A percentile compares a stretch with the other conserved stretches of the same genome.
Evolutionary conservation across 2,797 vertebrate genomes (phyloP).

Genomic region (Enteromius radiatus): DNA sequence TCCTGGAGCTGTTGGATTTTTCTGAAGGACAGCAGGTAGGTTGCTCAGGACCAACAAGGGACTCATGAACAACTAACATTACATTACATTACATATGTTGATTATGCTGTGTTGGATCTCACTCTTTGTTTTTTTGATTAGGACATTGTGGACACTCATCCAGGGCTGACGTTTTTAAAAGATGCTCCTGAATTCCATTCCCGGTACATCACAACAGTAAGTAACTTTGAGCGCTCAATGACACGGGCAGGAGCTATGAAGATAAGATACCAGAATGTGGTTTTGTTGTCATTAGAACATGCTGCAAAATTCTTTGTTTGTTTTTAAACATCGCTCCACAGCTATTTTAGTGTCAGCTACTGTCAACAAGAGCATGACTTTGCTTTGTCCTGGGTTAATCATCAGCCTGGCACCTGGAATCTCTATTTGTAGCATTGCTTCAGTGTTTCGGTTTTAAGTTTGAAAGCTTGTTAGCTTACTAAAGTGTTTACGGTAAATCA

Average conservation of each 20-base stretch:
- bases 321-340: neutral
- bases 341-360: neutral
- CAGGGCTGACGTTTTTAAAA: slow-evolving; percentile 96
- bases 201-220: slow-evolving; percentile 97
- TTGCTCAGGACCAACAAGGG: too few relatives aligned
- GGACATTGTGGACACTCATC: slow-evolving; percentile 98
- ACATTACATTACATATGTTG: neutral
- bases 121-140: slow-evolving; percentile 60
- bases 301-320: neutral
- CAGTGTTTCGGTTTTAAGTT: slow-evolving; percentile 8
- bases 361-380: slow-evolving; percentile 19
- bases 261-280: neutral
- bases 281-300: neutral
- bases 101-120: neutral
- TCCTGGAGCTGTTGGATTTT: too few relatives aligned
- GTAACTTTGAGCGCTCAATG: slow-evolving; percentile 49
- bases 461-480: slow-evolving; percentile 32
- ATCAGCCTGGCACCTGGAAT: slow-evolving; percentile 22
- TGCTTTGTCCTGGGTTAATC: slow-evolving; percentile 16
- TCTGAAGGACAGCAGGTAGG: too few relatives aligned
- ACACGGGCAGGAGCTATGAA: neutral
- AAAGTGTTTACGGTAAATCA: slow-evolving; percentile 23
- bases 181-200: slow-evolving; percentile 99
- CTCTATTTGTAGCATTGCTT: slow-evolving; percentile 31
- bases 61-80: neutral